A percentile compares a stretch with the other conserved stretches of the same genome.
Evolutionary conservation across 2,888 invertebrate genomes (phyloP).

Genomic region (Lasioglossum vierecki): DNA sequence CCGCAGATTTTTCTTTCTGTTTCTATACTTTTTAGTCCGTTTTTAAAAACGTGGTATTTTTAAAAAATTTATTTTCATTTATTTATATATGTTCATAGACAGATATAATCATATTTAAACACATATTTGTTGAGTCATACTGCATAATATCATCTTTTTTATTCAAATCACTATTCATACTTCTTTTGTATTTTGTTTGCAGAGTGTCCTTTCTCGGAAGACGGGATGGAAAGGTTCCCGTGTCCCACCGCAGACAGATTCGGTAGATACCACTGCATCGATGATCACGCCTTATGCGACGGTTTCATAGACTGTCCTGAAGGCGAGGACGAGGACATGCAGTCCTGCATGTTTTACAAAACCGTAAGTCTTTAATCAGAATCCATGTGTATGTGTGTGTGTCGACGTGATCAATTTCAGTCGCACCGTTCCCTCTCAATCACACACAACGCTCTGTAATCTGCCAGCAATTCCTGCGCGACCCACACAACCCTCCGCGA

Average conservation of each 20-base stretch:
- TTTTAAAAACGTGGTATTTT: no score
- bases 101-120: no score
- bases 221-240: conserved; percentile 97
- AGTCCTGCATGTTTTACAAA: conserved; percentile 98
- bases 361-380: conserved; percentile 88
- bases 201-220: conserved; percentile 97
- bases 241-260: conserved; percentile 96
- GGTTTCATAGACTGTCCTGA: conserved; percentile 97
- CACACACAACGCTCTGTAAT: conserved; percentile 19
- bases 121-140: no score
- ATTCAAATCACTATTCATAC: no score
- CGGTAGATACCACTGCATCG: conserved; percentile 97
- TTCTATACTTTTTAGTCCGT: no score
- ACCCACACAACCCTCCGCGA: not conserved
- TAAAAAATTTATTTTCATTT: no score
- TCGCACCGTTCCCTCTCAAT: not conserved
- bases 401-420: not conserved
- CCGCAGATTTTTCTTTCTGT: not conserved
- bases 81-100: no score
- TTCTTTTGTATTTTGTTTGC: conserved; percentile 79
- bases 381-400: not conserved
- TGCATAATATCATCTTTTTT: no score
- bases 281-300: conserved; percentile 97
- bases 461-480: not conserved
- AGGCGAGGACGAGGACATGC: conserved; percentile 96